Percentiles rank a stretch among this genome's conserved stretches.
These are phyloP conservation scores for Dicaeum eximium DNA, from an alignment of 2,113 vertebrate species.

Conservation along the genomic window DNA sequence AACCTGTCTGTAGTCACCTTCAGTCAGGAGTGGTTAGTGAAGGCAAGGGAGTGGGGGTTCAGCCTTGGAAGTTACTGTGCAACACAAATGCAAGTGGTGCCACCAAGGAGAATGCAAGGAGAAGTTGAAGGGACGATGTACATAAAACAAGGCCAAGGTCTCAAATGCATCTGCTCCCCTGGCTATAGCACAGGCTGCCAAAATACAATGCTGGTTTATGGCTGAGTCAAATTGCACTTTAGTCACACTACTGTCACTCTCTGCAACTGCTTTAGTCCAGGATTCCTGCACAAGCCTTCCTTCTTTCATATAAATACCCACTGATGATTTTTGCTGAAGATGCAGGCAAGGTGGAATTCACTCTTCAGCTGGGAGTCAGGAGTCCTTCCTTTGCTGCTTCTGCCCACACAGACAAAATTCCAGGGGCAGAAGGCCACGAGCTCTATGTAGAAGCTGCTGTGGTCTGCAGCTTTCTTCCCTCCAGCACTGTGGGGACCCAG, in stretches of 20 bases:
- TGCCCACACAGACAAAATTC: rapidly evolving
- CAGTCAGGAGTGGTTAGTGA: background rate
- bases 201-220: background rate
- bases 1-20: background rate
- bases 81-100: background rate
- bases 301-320: background rate
- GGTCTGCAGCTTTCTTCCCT: background rate
- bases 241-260: background rate
- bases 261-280: background rate
- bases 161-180: background rate
- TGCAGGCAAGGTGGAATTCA: background rate
- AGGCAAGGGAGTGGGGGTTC: rapidly evolving
- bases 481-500: rapidly evolving
- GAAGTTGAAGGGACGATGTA: background rate
- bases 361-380: background rate
- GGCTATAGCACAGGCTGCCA: background rate
- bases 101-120: background rate
- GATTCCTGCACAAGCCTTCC: background rate
- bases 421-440: background rate
- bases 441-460: background rate
- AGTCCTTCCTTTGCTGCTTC: background rate
- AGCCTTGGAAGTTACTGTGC: background rate
- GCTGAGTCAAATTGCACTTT: background rate
- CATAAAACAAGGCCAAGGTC: rapidly evolving
- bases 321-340: background rate